Evolutionary conservation across 2,797 vertebrate species (phyloP), one percentile per base, ranked within the genome.

Genomic region (Psittacula derbiana): DNA sequence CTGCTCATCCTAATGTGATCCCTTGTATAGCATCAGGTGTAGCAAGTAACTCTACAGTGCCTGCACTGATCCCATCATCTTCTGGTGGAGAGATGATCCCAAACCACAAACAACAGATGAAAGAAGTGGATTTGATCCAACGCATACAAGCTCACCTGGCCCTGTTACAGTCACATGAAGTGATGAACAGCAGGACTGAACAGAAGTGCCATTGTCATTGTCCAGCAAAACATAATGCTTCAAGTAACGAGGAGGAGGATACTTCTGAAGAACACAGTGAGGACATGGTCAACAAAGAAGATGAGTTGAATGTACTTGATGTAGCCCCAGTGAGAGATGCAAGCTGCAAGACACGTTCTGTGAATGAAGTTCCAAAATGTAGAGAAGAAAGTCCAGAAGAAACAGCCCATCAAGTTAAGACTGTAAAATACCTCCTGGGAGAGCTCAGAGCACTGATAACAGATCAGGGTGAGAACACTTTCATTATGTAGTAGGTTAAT

Each of bases 361-460:
- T 55, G 66, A 98, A 96, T 75, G 89, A 95, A 76, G 28, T 79
- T 61, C 85, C 93, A 49, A 98, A 96, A 91, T 60, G 88, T 50
- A 96, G 97, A 92, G 96, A 80, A 58, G 70, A 92, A 88, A 96
- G 90, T 40, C 72, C 90, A 6, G 95, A 97, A 80, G 97, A 98
- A 96, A 96, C 90, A 10, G 96, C 96, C 6, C 92, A 91, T 69
- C 98, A 97, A 93, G 88, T 98, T 71, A 97, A 94, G 97, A 98
- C 97, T 3, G 66, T 98, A n/a, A 98, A 97, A 65, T 97, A 97
- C 88, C 98, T 99, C 58, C 82, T 99, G 79, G 97, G 97, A 90
- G 98, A 99, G 85, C 98, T 99, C 75, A 97, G 98, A 95, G 96
- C 97, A 28, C 88, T 98, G 84, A 46, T 98, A 93, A 72, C 84